A percentile compares a stretch with the other conserved stretches of the same genome.
Conservation (phyloP, 2,888 invertebrate species). For the Meloe dianella region DNA sequence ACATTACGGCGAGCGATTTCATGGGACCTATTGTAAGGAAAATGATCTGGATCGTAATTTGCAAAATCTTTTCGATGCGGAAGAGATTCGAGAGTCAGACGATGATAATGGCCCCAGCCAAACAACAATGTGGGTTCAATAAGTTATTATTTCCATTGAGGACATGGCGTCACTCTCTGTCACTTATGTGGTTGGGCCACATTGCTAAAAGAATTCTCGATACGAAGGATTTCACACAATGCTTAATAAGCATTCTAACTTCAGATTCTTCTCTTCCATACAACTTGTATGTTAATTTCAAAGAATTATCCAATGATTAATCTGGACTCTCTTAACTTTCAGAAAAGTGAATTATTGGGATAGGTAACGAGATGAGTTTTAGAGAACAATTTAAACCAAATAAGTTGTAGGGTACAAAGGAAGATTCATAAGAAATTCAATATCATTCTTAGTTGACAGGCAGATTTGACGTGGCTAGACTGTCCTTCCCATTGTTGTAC, state of each 20-base stretch:
- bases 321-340: no score
- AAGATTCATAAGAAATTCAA: no score
- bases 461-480: no score
- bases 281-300: neutral
- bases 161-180: neutral
- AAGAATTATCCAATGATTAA: neutral
- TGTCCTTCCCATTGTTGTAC: no score
- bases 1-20: neutral
- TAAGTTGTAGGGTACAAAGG: no score
- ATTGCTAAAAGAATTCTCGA: neutral
- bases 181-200: neutral
- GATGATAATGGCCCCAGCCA: no score
- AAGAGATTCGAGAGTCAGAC: no score
- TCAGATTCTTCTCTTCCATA: neutral
- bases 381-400: no score
- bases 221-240: neutral
- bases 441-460: no score
- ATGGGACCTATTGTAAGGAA: conserved; percentile 7
- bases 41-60: neutral
- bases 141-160: no score
- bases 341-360: no score
- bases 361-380: neutral
- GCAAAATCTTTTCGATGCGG: neutral
- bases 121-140: no score
- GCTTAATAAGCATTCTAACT: neutral